Evolutionary conservation across 1,140 invertebrate species (phyloP).

Genomic region (Drosophila parvula): DNA sequence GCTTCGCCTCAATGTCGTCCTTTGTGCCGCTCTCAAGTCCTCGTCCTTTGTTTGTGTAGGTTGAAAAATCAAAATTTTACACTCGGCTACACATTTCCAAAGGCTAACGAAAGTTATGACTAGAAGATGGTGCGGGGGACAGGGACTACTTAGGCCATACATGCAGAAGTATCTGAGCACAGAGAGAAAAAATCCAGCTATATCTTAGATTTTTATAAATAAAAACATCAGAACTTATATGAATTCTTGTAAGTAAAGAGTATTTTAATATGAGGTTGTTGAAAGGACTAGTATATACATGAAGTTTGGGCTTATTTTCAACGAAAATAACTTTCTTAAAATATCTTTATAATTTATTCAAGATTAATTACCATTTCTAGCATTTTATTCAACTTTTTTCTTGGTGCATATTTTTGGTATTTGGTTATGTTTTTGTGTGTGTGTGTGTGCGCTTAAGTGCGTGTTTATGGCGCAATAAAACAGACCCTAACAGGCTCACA

Average conservation of each 20-base stretch:
- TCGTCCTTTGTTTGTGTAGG: slow-evolving; percentile 41
- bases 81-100: slow-evolving; percentile 73
- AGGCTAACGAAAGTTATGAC: slow-evolving; percentile 61
- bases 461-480: slow-evolving; percentile 81
- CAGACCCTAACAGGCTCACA: slow-evolving; percentile 74
- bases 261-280: too few relatives aligned
- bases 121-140: slow-evolving; percentile 23
- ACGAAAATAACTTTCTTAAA: background rate
- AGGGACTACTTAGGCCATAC: slow-evolving; percentile 39
- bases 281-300: too few relatives aligned
- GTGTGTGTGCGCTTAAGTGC: slow-evolving; percentile 73
- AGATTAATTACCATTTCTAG: too few relatives aligned
- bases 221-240: background rate
- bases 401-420: slow-evolving; percentile 13
- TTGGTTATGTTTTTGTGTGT: slow-evolving; percentile 42
- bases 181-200: background rate
- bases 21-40: slow-evolving; percentile 1
- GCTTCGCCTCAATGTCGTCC: background rate
- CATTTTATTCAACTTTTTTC: background rate
- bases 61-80: slow-evolving; percentile 81
- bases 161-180: slow-evolving; percentile 23
- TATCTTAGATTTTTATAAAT: too few relatives aligned
- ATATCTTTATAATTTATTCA: background rate
- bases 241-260: background rate
- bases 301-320: background rate